Evolutionary conservation across 2,113 vertebrate species (phyloP), one percentile per base, ranked within the genome.

Genomic region (Pteruthius melanotis): DNA sequence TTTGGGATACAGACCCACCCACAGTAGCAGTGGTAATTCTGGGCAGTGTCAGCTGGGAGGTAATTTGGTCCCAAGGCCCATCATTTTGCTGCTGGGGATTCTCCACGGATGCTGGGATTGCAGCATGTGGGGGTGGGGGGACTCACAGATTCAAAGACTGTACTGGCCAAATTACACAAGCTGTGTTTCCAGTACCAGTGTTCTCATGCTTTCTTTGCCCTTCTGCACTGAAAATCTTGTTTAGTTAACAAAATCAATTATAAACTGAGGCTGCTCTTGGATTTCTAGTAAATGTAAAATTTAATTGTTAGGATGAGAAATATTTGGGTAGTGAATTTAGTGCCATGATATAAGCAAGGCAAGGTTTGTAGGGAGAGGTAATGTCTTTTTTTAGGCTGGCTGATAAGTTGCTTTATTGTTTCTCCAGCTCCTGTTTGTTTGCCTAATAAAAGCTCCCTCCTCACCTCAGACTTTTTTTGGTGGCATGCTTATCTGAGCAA

Each of bases 331-430:
- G 33, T 63, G 71, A 63, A 70, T 78, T 63, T 83, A 82, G 45
- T 95, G 60, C 60, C 22, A 1, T 71, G 39, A 35, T 59, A n/a
- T 13, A 80, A 88, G 63, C 31, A 52, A 90, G 72, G 76, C 47
- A 60, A 44, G 35, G 44, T 89, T 94, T 83, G 27, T 37, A 81
- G 60, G 28, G 42, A 94, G 85, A 92, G 76, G 68, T 90, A 95
- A 83, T 90, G 47, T 61, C 80, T 95, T 95, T 92, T 87, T 89
- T 82, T 75, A 93, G 76, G n/a, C 44, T 92, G 42, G n/a, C 31
- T 96, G 80, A 31, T 85, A 88, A 86, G 24, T 86, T 77, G 56
- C 86, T 90, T 39, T 81, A 40, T 89, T 95, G 88, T 81, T 93
- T 90, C 89, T 90, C 86, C 68, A 52, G 0, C 63, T 89, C 35